These are phyloP conservation scores for Chloromyia formosa DNA, from an alignment of 2,888 invertebrate species.

Conservation along the genomic window DNA sequence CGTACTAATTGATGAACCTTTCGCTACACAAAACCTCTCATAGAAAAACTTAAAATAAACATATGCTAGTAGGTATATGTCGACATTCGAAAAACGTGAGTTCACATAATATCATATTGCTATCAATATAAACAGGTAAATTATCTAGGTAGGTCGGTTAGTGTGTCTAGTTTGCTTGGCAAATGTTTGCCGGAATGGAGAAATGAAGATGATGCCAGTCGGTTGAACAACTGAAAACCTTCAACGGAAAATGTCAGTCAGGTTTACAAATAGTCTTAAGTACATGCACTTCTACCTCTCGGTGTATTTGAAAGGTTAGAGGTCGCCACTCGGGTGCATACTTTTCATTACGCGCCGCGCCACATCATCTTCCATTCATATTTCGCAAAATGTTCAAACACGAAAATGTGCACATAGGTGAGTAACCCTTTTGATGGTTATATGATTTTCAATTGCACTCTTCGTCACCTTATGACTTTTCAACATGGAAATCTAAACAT, in stretches of 20 bases:
- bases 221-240: constrained; percentile 13
- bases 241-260: constrained; percentile 19
- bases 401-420: no score
- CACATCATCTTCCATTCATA: constrained; percentile 10
- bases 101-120: constrained; percentile 17
- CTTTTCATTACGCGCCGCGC: not conserved
- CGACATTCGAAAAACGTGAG: constrained; percentile 21
- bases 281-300: constrained; percentile 1
- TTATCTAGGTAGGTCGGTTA: constrained; percentile 17
- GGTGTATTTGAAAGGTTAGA: constrained; percentile 6
- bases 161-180: not conserved
- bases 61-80: not conserved
- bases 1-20: constrained; percentile 12
- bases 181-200: not conserved
- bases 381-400: not conserved
- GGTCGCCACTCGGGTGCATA: not conserved
- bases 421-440: not conserved
- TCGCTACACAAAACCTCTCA: not conserved
- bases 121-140: constrained; percentile 23
- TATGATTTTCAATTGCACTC: no score
- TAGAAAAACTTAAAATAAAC: not conserved
- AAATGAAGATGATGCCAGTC: constrained; percentile 15
- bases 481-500: not conserved
- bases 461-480: not conserved
- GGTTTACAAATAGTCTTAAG: not conserved